These are phyloP conservation scores for Adelognathus sp. DNA, from an alignment of 2,888 invertebrate species.

Conservation along the genomic window DNA sequence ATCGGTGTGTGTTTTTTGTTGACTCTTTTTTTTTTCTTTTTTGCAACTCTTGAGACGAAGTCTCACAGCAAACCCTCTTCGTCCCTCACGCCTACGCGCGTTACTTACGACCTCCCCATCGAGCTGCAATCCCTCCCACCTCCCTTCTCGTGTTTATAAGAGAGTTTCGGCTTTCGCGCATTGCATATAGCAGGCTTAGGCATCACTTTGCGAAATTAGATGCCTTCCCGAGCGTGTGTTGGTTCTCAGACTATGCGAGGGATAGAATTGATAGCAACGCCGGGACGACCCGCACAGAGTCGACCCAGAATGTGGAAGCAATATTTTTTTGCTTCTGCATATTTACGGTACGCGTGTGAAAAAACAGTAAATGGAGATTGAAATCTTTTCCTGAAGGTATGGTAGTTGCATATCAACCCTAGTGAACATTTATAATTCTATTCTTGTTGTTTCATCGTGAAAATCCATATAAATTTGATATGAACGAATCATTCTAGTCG, in stretches of 20 bases:
- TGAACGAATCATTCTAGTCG: too few relatives aligned
- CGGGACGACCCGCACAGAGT: not conserved
- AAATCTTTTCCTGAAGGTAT: too few relatives aligned
- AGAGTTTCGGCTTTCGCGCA: slow-evolving; percentile 73
- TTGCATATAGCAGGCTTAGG: slow-evolving; percentile 77
- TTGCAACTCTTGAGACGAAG: not conserved
- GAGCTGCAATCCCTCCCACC: not conserved
- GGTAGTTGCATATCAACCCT: too few relatives aligned
- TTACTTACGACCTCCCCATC: slow-evolving; percentile 65
- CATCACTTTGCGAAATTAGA: slow-evolving; percentile 77
- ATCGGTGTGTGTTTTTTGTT: not conserved
- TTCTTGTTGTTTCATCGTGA: too few relatives aligned
- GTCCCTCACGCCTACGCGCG: slow-evolving; percentile 53
- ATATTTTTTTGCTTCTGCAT: not conserved
- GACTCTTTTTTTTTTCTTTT: slow-evolving; percentile 15
- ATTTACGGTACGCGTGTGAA: not conserved
- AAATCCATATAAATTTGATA: too few relatives aligned
- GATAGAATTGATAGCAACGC: not conserved
- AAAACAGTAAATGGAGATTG: not conserved
- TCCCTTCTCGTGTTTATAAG: slow-evolving; percentile 59
- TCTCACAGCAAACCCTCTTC: slow-evolving; percentile 50
- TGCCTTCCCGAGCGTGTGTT: slow-evolving; percentile 54
- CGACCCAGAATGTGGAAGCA: not conserved
- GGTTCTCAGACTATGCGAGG: not conserved
- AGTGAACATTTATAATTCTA: too few relatives aligned